A percentile compares a stretch with the other conserved stretches of the same genome.
phyloP scores from a whole-genome alignment of 2,888 invertebrate genomes.

The Onchidella celtica region DNA sequence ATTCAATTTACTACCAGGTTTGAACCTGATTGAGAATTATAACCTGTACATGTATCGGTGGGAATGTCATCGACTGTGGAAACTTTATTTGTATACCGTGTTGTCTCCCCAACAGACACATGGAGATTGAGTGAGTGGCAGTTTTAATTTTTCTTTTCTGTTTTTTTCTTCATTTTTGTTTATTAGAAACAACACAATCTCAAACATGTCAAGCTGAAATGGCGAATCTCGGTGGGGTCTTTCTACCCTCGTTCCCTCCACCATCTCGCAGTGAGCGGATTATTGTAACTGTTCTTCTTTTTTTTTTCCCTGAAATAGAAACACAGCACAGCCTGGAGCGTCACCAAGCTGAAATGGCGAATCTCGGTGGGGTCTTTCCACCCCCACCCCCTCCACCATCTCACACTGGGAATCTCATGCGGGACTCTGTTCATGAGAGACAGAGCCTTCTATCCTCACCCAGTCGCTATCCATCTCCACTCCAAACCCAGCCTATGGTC shows the following conservation, averaged over 20 bases:
- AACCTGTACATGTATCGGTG: too few species aligned
- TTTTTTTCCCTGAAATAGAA: too few species aligned
- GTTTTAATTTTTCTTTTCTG: too few species aligned
- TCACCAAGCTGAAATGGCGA: slow-evolving; percentile 49
- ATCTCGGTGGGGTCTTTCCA: slow-evolving; percentile 42
- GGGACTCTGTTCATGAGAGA: slow-evolving; percentile 20
- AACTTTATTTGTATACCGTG: too few species aligned
- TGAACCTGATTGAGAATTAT: too few species aligned
- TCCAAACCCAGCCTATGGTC: slow-evolving; percentile 9
- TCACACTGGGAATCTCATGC: slow-evolving; percentile 12
- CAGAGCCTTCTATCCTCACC: slow-evolving; percentile 26
- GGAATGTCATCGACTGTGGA: too few species aligned
- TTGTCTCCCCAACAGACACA: too few species aligned
- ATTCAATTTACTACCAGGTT: too few species aligned
- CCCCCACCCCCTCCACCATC: slow-evolving; percentile 37
- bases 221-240: slow-evolving; percentile 43
- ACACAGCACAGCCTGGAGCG: slow-evolving; percentile 52
- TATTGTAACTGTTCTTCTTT: too few species aligned
- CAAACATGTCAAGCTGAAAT: slow-evolving; percentile 51
- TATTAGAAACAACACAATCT: slow-evolving; percentile 53
- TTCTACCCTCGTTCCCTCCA: slow-evolving; percentile 36
- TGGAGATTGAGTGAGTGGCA: too few species aligned
- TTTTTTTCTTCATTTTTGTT: too few species aligned
- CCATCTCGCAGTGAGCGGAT: slow-evolving; percentile 1
- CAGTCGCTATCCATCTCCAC: slow-evolving; percentile 19